Evolutionary conservation across 2,888 invertebrate species (phyloP).

Genomic region (Phortica magna): DNA sequence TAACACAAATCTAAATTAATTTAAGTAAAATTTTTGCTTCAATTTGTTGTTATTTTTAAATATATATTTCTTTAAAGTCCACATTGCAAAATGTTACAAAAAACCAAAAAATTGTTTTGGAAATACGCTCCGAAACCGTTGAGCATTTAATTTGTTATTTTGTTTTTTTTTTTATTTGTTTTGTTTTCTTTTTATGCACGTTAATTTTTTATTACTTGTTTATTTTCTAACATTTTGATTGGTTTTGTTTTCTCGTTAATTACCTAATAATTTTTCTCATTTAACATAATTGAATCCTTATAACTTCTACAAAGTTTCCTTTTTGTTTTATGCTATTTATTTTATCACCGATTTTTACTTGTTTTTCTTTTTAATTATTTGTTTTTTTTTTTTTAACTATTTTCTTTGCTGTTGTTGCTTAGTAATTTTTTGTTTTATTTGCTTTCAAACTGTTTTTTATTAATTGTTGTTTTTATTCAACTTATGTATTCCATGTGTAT

Average conservation of each 20-base stretch:
- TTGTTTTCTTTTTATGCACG: constrained; percentile 48
- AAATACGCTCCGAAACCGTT: constrained; percentile 78
- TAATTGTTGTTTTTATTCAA: neutral
- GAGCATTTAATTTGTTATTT: constrained; percentile 72
- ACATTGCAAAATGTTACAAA: constrained; percentile 24
- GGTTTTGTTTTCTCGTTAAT: constrained; percentile 41
- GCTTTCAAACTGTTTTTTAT: neutral
- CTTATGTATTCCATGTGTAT: neutral
- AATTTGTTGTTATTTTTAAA: neutral
- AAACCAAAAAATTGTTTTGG: constrained; percentile 53
- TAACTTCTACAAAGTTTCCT: constrained; percentile 38
- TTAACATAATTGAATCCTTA: constrained; percentile 64
- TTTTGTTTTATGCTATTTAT: constrained; percentile 39
- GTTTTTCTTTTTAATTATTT: constrained; percentile 17
- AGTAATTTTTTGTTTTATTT: constrained; percentile 1
- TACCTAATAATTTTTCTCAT: constrained; percentile 44
- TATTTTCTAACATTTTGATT: constrained; percentile 40
- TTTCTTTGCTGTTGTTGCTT: constrained; percentile 1
- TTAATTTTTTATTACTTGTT: constrained; percentile 52
- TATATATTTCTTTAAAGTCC: neutral
- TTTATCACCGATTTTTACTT: constrained; percentile 30
- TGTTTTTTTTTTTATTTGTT: constrained; percentile 54
- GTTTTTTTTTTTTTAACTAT: constrained; percentile 15
- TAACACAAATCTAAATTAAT: neutral
- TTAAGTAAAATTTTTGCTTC: neutral